Evolutionary conservation across 2,113 vertebrate species (phyloP).

Genomic region (Dipodomys spectabilis): DNA sequence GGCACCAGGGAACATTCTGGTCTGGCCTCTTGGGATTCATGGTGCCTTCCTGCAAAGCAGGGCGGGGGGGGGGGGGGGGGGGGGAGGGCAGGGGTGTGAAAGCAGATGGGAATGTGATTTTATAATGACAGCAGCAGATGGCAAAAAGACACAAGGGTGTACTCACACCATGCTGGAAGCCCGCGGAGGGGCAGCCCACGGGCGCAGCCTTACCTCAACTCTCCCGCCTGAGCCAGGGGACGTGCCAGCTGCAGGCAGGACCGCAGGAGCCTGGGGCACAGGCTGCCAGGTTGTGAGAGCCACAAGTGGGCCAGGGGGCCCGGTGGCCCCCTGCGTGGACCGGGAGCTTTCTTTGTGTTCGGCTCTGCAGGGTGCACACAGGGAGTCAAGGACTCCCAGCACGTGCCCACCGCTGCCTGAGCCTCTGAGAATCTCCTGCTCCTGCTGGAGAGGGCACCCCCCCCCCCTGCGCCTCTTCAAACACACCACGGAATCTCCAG

Average conservation of each 20-base stretch:
- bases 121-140: conserved; percentile 90
- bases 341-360: neutral
- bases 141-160: conserved; percentile 85
- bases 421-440: too few relatives aligned
- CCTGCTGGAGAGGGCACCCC: too few relatives aligned
- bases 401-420: too few relatives aligned
- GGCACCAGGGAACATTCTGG: conserved; percentile 4
- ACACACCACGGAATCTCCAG: too few relatives aligned
- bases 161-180: conserved; percentile 80
- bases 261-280: accelerated
- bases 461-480: too few relatives aligned
- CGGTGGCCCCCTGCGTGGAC: neutral
- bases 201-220: neutral
- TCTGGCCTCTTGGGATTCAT: conserved; percentile 47
- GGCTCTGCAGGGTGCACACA: neutral
- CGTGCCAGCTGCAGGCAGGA: neutral
- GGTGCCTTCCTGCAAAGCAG: conserved; percentile 48
- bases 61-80: conserved; percentile 46
- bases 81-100: conserved; percentile 77
- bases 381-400: too few relatives aligned
- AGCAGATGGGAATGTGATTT: conserved; percentile 88
- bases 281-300: neutral
- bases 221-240: conserved; percentile 36
- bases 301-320: conserved; percentile 57
- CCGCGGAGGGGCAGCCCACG: neutral